Evolutionary conservation across 2,888 invertebrate genomes (phyloP).

Genomic region (Lasius platythorax): DNA sequence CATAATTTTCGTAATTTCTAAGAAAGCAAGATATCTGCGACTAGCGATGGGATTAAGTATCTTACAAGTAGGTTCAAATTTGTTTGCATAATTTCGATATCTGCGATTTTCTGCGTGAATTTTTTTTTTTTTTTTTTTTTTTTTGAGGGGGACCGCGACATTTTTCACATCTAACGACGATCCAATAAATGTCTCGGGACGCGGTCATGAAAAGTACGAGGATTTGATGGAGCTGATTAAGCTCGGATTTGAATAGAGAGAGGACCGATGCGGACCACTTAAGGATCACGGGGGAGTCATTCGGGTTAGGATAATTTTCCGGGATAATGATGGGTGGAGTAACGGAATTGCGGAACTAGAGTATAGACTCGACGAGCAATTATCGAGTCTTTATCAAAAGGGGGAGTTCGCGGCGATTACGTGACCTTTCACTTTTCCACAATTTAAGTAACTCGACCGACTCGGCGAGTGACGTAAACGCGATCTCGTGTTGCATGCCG

Average conservation of each 20-base stretch:
- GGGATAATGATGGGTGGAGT: conserved; percentile 48
- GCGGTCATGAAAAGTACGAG: background rate
- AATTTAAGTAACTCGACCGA: conserved; percentile 61
- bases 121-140: background rate
- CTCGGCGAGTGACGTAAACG: conserved; percentile 36
- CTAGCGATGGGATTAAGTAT: too few species aligned
- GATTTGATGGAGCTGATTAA: conserved; percentile 19
- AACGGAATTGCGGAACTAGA: conserved; percentile 42
- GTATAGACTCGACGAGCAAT: conserved; percentile 39
- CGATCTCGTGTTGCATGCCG: conserved; percentile 47
- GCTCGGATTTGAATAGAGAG: conserved; percentile 25
- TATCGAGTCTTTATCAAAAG: conserved; percentile 55
- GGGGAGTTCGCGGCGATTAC: conserved; percentile 55
- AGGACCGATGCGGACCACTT: conserved; percentile 10
- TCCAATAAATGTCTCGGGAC: background rate
- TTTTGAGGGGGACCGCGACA: background rate
- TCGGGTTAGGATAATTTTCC: conserved; percentile 39
- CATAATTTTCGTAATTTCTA: background rate
- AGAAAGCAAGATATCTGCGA: background rate
- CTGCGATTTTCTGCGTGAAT: background rate
- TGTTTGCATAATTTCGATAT: background rate
- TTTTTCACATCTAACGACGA: background rate
- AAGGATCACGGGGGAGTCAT: background rate
- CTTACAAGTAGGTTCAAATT: too few species aligned
- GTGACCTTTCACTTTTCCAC: conserved; percentile 68